Evolutionary conservation across 2,888 invertebrate species (phyloP).

Genomic region (Chouioia cunea): DNA sequence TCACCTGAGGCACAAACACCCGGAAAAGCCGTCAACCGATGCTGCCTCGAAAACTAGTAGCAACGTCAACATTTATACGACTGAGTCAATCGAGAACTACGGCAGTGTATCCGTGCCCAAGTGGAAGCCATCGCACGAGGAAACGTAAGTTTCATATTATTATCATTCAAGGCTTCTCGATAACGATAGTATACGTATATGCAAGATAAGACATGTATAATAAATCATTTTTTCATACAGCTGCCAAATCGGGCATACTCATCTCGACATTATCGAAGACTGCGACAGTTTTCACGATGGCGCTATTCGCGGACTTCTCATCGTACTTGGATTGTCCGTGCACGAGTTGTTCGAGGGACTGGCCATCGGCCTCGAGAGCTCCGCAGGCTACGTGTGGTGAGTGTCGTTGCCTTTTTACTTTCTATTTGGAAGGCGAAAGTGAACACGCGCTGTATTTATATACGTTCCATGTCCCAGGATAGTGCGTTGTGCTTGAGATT

Average conservation of each 20-base stretch:
- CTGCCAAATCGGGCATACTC: slow-evolving; percentile 56
- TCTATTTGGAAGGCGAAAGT: slow-evolving; percentile 24
- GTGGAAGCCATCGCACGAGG: slow-evolving; percentile 48
- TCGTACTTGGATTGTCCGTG: slow-evolving; percentile 86
- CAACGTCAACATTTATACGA: slow-evolving; percentile 58
- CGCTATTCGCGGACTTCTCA: slow-evolving; percentile 78
- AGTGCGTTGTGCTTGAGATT: no score
- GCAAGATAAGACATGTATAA: neutral
- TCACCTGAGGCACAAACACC: slow-evolving; percentile 70
- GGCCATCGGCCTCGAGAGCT: slow-evolving; percentile 70
- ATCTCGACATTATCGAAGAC: slow-evolving; percentile 58
- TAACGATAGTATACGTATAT: neutral
- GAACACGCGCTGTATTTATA: neutral
- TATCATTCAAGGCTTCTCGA: neutral
- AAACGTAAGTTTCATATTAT: slow-evolving; percentile 22
- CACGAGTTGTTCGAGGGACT: slow-evolving; percentile 88
- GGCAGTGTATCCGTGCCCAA: slow-evolving; percentile 48
- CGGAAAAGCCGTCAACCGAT: slow-evolving; percentile 41
- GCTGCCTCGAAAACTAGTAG: slow-evolving; percentile 51
- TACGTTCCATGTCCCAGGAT: no score
- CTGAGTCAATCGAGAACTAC: slow-evolving; percentile 61
- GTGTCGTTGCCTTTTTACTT: slow-evolving; percentile 48
- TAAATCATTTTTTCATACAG: slow-evolving; percentile 1
- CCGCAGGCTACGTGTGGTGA: slow-evolving; percentile 68
- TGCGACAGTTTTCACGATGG: slow-evolving; percentile 59